Base-by-base conservation (phyloP, 2,888 invertebrate species). In the Chloroclystis v-ata region DNA sequence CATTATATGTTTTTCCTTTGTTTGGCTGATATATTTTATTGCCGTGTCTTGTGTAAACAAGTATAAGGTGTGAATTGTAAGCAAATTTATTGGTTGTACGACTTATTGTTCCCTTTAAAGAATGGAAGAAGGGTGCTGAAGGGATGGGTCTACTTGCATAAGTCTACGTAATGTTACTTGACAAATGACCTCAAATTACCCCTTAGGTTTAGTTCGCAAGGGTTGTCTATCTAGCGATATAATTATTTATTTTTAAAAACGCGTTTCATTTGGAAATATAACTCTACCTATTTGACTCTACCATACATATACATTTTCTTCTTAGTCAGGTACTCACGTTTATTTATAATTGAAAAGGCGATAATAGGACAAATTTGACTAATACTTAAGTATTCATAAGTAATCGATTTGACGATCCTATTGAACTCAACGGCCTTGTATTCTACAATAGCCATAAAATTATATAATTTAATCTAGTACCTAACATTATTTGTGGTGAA, bases 401-500 rank as follows among this genome's bases (percentile, higher is more conserved):
- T 10, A 26, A 40, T 29, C 12, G 32, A 29, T 67, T 67, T 62
- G 67, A 47, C 64, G 62, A 74, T 65, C 65, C 67, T 25, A 37
- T 46, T 28, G 30, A 47, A 47, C 20, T 10, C 29, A 59, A 38
- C 72, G 72, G 61, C 77, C 79, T 78, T 82, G 82, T 68, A 75
- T 75, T 74, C 78, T 77, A 80, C 74, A 82, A 70, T 67, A 59
- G 66, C 53, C 61, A 74, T 79, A 79, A 82, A 77, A 82, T 83
- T 72, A 82, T 74, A 75, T 78, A 76, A 82, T 80, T 78, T 80
- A 82, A 81, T 80, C 78, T 79, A 79, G 74, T 77, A 75, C 73
- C 79, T 83, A 82, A 77, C 69, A 84, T 82, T 85, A 86, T 84
- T 87, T 85, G 86, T 85, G 87, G 86, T 82, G 78, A 84, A 87